These are phyloP conservation scores for Heliopora coerulea DNA, from an alignment of 92 coral and sea anemone genomes.

Conservation along the genomic window DNA sequence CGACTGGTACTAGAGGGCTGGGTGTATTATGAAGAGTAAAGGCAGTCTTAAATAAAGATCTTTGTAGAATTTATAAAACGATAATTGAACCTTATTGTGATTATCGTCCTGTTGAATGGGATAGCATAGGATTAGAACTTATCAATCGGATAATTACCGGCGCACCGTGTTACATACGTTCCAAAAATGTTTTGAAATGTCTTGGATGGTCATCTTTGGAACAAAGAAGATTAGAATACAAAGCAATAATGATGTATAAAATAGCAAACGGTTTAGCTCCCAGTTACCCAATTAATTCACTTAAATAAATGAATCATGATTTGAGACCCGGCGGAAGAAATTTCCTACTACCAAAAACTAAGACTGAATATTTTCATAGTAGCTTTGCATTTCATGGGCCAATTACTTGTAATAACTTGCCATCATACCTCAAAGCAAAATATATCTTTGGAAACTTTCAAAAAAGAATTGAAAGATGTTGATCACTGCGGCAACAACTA, in stretches of 20 bases:
- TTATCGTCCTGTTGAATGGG: constrained; percentile 10
- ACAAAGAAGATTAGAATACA: constrained; percentile 24
- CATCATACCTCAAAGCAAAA: constrained; percentile 14
- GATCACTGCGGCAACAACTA: background rate
- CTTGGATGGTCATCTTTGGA: constrained; percentile 31
- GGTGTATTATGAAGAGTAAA: constrained; percentile 8
- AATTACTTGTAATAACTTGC: constrained; percentile 12
- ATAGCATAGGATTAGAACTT: constrained; percentile 5
- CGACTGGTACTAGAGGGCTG: background rate
- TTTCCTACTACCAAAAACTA: background rate
- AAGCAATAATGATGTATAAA: constrained; percentile 42
- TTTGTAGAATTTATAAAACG: too few species aligned
- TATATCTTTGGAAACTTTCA: constrained; percentile 12
- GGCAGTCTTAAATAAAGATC: too few species aligned
- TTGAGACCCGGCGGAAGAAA: background rate
- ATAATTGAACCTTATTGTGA: background rate
- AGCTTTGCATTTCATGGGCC: constrained; percentile 21
- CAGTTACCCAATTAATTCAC: constrained; percentile 22
- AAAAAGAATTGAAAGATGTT: constrained; percentile 3
- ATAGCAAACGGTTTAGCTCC: constrained; percentile 39
- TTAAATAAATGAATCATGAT: background rate
- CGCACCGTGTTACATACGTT: constrained; percentile 10
- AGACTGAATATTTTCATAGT: constrained; percentile 18
- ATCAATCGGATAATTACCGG: background rate
- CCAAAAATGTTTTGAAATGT: constrained; percentile 9